Evolutionary conservation across 2,888 invertebrate species (phyloP), one percentile per base, ranked within the genome.

Genomic region (Eulithis testata): DNA sequence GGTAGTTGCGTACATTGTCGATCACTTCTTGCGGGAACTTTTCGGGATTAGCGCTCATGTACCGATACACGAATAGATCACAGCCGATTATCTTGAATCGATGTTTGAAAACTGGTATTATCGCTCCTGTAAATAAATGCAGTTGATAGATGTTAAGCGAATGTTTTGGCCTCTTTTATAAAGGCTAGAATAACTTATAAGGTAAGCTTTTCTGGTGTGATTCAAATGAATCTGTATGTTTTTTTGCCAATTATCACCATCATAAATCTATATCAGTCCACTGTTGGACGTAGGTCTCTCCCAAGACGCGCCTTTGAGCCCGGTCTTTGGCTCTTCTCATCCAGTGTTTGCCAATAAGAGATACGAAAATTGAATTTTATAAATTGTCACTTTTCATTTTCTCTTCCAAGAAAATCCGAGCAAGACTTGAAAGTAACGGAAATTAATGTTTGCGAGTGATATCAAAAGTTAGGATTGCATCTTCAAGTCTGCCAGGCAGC

Each of bases 31-130:
- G 93, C 0, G 95, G 94, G 86, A 97, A 97, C 85, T 96, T 96
- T 9, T 95, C 95, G 0, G 94, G 94, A 84, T 96, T 96, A 37
- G 95, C 94, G 76, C 94, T 93, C 94, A 96, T 95, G 82, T 96
- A 96, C n/a, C 95, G 94, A 82, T 96, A 96, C 37, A 97, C 97
- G 80, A 94, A 96, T 37, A 95, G 89, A 86, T 97, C 97, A 60
- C 96, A 96, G 0, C 96, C 96, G 43, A 94, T 95, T 72, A 98
- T 96, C 73, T 94, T 90, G 85, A 98, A 98, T 49, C 96, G 94
- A 83, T 96, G 96, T 71, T 95, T 94, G 84, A 95, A 96, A 3
- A 97, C 94, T 1, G 95, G 95, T 50, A 98, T 92, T 65, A 94
- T 91, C 0, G 95, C 95, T 7, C 94, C 94, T 94, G 81, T n/a